Conservation (phyloP, 2,888 invertebrate species). For the Pherbina coryleti region DNA sequence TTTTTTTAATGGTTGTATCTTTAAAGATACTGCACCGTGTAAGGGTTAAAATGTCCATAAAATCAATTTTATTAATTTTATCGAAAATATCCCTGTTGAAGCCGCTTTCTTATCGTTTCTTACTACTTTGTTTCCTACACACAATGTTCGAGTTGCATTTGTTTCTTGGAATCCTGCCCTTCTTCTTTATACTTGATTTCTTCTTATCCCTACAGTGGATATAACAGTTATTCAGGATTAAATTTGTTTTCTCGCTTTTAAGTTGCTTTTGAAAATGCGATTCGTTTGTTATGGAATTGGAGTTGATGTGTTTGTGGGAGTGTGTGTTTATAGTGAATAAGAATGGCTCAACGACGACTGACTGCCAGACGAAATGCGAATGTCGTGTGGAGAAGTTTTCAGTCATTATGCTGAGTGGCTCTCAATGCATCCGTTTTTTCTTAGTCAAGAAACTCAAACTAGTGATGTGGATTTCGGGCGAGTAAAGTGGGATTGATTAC, state of each 20-base stretch:
- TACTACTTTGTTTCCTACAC: background rate
- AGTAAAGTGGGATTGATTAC: no score
- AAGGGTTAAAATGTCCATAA: no score
- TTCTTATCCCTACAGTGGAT: background rate
- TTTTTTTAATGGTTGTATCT: no score
- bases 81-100: no score
- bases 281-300: constrained; percentile 8
- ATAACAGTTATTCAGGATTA: constrained; percentile 7
- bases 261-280: background rate
- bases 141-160: background rate
- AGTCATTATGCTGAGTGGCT: constrained; percentile 12
- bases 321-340: background rate
- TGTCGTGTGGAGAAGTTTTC: constrained; percentile 12
- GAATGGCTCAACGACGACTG: constrained; percentile 3
- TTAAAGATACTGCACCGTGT: no score
- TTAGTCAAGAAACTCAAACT: background rate
- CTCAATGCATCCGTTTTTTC: background rate
- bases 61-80: no score
- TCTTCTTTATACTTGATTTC: background rate
- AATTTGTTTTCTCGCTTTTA: background rate
- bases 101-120: background rate
- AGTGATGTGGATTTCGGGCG: background rate
- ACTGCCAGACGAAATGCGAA: constrained; percentile 1
- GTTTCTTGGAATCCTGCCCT: background rate
- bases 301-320: background rate